These are phyloP conservation scores for Azorinus chamasolen DNA, from an alignment of 2,888 invertebrate genomes.

Conservation along the genomic window DNA sequence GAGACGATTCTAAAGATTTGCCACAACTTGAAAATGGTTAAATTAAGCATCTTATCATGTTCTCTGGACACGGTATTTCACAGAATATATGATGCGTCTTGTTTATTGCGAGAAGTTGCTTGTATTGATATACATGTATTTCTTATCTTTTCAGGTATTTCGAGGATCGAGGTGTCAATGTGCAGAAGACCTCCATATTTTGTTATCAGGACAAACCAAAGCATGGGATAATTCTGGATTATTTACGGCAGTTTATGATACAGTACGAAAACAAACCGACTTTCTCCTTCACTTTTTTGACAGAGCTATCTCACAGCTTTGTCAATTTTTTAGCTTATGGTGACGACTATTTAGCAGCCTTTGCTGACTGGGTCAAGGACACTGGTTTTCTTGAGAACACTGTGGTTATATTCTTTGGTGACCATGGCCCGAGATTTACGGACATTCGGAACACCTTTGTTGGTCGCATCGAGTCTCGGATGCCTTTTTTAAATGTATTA, in stretches of 20 bases:
- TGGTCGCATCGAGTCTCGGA: slow-evolving; percentile 92
- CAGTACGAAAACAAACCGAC: slow-evolving; percentile 89
- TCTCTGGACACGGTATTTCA: no score
- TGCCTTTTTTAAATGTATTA: slow-evolving; percentile 92
- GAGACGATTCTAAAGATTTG: no score
- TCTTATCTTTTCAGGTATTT: no score
- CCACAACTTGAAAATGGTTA: no score
- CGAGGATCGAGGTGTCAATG: no score
- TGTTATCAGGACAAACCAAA: slow-evolving; percentile 25
- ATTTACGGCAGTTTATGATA: slow-evolving; percentile 87
- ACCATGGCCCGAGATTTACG: slow-evolving; percentile 96
- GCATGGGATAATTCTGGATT: slow-evolving; percentile 89
- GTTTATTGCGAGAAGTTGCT: no score
- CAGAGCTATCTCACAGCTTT: slow-evolving; percentile 94
- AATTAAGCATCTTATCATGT: no score
- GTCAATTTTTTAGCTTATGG: slow-evolving; percentile 92
- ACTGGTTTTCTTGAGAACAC: slow-evolving; percentile 76
- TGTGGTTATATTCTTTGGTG: slow-evolving; percentile 89
- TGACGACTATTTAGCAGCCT: slow-evolving; percentile 89
- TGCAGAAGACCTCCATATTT: not conserved
- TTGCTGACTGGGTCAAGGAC: slow-evolving; percentile 88
- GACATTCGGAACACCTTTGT: slow-evolving; percentile 93
- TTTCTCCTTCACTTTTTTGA: slow-evolving; percentile 95
- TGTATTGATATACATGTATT: no score
- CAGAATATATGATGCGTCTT: no score